These are phyloP conservation scores for Oscheius myriophilus DNA, from an alignment of 2,888 invertebrate genomes.

Conservation along the genomic window DNA sequence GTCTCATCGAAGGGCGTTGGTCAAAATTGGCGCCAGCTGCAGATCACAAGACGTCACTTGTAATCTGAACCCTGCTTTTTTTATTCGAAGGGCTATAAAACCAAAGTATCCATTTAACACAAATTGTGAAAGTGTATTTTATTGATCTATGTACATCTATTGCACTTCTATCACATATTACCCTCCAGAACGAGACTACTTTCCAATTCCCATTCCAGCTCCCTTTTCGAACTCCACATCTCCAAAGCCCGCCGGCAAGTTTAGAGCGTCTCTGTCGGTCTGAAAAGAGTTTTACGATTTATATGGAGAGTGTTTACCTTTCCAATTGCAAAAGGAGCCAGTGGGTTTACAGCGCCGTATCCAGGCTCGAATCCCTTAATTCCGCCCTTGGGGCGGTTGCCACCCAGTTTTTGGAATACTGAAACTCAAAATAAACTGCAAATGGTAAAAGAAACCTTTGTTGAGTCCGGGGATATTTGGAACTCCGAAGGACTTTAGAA, in stretches of 20 bases:
- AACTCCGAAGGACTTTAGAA: slow-evolving; percentile 44
- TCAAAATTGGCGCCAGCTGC: no score
- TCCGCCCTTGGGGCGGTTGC: slow-evolving; percentile 42
- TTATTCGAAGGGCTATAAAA: no score
- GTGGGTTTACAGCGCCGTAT: slow-evolving; percentile 61
- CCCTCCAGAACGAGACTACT: slow-evolving; percentile 19
- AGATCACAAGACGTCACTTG: no score
- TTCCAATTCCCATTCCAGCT: slow-evolving; percentile 64
- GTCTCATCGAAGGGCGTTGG: no score
- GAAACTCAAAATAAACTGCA: slow-evolving; percentile 24
- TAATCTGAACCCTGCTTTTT: no score
- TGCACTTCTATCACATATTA: neutral
- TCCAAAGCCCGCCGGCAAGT: slow-evolving; percentile 60
- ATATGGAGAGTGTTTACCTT: slow-evolving; percentile 44
- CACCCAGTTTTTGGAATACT: slow-evolving; percentile 44
- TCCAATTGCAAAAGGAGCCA: slow-evolving; percentile 60
- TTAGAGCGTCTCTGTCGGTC: slow-evolving; percentile 57
- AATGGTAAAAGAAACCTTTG: slow-evolving; percentile 25
- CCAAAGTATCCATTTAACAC: no score
- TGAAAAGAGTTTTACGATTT: slow-evolving; percentile 20
- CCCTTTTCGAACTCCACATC: slow-evolving; percentile 58
- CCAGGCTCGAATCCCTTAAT: slow-evolving; percentile 60
- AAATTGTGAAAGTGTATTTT: no score
- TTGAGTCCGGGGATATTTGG: slow-evolving; percentile 39
- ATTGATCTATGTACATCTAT: no score